Conservation (phyloP, 2,113 vertebrate species). For the Chaetorhynchus papuensis region DNA sequence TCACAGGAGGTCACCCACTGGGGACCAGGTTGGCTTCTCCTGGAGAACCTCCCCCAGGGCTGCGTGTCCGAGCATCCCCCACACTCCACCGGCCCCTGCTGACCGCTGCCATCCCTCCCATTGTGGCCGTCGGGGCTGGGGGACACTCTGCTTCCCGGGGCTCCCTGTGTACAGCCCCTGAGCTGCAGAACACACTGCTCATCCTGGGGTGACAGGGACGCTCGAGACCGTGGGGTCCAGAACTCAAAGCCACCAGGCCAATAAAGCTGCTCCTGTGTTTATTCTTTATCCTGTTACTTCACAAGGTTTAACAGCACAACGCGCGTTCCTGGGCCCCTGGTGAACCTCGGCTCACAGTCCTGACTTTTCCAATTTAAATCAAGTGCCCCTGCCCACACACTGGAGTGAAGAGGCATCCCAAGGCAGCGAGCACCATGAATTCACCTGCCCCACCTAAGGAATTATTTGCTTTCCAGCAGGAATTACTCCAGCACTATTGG, state of each 20-base stretch:
- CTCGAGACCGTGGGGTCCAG: rapidly evolving
- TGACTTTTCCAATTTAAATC: not conserved
- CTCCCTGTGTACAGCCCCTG: not conserved
- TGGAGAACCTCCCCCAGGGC: not conserved
- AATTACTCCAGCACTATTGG: rapidly evolving
- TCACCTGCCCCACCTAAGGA: not conserved
- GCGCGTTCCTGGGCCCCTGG: not conserved
- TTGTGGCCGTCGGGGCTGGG: not conserved
- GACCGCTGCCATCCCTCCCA: not conserved
- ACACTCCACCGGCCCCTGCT: rapidly evolving
- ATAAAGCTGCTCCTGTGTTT: not conserved
- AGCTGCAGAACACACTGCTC: not conserved
- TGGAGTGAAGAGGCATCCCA: not conserved
- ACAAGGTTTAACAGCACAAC: rapidly evolving
- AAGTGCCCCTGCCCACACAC: rapidly evolving
- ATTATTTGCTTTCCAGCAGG: not conserved
- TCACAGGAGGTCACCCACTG: rapidly evolving
- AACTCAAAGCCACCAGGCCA: not conserved
- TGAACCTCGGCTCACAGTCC: not conserved
- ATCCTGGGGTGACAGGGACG: rapidly evolving
- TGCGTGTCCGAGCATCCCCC: rapidly evolving
- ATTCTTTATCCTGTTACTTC: not conserved
- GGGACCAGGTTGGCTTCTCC: not conserved
- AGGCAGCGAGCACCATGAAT: not conserved
- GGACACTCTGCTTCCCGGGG: not conserved